Evolutionary conservation across 2,888 invertebrate species (phyloP).

Genomic region (Atherix ibis): DNA sequence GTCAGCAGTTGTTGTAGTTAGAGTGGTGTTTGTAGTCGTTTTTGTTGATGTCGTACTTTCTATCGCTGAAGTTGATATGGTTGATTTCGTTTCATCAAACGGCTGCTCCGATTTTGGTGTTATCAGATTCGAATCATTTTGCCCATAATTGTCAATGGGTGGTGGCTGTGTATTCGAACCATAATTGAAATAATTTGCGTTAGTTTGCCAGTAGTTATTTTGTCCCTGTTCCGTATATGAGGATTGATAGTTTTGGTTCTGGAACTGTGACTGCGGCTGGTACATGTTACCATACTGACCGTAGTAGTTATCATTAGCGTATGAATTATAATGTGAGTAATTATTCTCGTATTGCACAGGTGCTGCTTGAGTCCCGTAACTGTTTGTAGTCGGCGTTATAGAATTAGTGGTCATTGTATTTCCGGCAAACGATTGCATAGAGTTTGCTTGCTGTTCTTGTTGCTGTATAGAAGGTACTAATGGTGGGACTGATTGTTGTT

Average conservation of each 20-base stretch:
- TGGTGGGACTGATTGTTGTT: no score
- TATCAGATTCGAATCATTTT: background rate
- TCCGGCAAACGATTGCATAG: no score
- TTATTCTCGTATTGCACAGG: background rate
- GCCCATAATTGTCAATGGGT: background rate
- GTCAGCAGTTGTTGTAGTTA: slow-evolving; percentile 13
- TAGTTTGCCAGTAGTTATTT: background rate
- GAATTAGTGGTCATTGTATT: no score
- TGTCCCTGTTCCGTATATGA: no score
- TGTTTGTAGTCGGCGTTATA: no score
- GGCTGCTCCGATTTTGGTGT: background rate
- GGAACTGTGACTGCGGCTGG: background rate
- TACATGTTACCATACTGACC: background rate
- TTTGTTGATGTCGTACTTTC: no score
- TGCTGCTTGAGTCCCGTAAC: no score
- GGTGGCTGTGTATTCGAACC: background rate
- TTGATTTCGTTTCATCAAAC: no score
- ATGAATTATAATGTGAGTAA: background rate
- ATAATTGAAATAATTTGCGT: background rate
- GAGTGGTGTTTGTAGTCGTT: no score
- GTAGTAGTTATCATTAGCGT: background rate
- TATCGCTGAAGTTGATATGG: no score
- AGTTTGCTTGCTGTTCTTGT: no score
- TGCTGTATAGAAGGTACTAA: no score
- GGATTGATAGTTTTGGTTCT: background rate